Base-by-base conservation (phyloP, 2,888 invertebrate genomes). In the Liodrosophila aerea region DNA sequence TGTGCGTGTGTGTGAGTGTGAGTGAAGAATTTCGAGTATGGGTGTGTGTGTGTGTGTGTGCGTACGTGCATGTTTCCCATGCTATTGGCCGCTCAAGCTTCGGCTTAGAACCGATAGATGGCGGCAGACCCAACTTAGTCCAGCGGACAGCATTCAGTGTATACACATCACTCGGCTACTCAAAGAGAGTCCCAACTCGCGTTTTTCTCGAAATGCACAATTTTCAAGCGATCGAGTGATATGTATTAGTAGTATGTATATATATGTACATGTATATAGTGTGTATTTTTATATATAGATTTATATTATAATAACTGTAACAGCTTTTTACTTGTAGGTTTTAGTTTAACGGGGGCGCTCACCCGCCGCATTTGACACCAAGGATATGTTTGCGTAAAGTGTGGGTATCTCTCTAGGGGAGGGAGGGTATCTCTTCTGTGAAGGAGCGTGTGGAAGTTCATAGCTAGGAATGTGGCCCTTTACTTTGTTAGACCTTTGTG, bases 281-380 rank as follows among this genome's bases (percentile, higher is more conserved):
- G 27, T 45, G 22, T 44, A 40, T 33, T 36, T 57, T 33, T 64
- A 44, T 49, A 57, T 64, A 54, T 59, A 59, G 30, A 52, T 51
- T 53, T 74, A 65, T 78, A 76, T 76, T 80, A 80, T 77, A 83
- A 65, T 83, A 72, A 69, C 73, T 72, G 84, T 81, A 77, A 76
- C 73, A 80, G 52, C 56, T 75, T 59, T 54, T 27, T 12, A n/a
- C 31, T 30, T 41, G 29, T 37, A 45, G 29, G 7, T 31, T 30
- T 37, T 41, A 30, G 16, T 34, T 64, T 37, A 22, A 7, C 39
- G n/a, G 43, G 37, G 57, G 43, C 31, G 30, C 33, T 49, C 33
- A 15, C 34, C 11, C 46, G 51, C 33, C 49, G 16, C 33, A 47
- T 61, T 65, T 67, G 58, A 62, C 53, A 64, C 46, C 56, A 64